phyloP scores from a whole-genome alignment of 2,888 invertebrate genomes.

The Brachyptera risi region DNA sequence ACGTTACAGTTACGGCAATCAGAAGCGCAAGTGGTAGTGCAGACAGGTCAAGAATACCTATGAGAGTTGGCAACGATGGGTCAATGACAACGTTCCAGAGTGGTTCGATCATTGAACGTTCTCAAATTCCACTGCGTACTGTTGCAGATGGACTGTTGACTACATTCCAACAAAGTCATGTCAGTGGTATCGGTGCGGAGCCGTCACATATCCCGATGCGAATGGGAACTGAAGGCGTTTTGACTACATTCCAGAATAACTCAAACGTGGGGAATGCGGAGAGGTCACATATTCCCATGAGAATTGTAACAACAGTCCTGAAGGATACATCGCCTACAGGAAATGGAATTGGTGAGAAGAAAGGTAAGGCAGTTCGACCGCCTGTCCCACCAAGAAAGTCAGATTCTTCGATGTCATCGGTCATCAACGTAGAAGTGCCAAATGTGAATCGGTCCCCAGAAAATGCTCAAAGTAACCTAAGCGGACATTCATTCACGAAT shows the following conservation, averaged over 20 bases:
- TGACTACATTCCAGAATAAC: conserved; percentile 38
- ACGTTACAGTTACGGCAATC: conserved; percentile 38
- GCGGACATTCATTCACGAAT: not conserved
- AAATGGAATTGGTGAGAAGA: conserved; percentile 30
- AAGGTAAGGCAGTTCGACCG: conserved; percentile 44
- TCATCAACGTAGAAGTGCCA: conserved; percentile 21
- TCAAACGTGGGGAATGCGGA: conserved; percentile 44
- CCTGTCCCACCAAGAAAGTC: conserved; percentile 50
- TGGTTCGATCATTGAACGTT: not conserved
- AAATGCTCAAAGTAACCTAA: not conserved
- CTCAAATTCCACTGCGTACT: not conserved
- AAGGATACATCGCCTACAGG: conserved; percentile 3
- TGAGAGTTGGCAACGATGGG: conserved; percentile 37
- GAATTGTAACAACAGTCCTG: not conserved
- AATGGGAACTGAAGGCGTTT: not conserved
- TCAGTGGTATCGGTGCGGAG: not conserved
- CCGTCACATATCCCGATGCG: conserved; percentile 1
- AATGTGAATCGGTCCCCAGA: conserved; percentile 9
- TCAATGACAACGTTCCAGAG: conserved; percentile 1
- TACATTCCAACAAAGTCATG: not conserved
- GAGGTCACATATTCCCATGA: conserved; percentile 30
- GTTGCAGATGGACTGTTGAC: not conserved
- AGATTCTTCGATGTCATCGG: conserved; percentile 38
- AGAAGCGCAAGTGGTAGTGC: conserved; percentile 44
- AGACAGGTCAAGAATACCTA: conserved; percentile 37